phyloP scores from a whole-genome alignment of 2,797 vertebrate genomes.

The Mormyrops attenuatus region DNA sequence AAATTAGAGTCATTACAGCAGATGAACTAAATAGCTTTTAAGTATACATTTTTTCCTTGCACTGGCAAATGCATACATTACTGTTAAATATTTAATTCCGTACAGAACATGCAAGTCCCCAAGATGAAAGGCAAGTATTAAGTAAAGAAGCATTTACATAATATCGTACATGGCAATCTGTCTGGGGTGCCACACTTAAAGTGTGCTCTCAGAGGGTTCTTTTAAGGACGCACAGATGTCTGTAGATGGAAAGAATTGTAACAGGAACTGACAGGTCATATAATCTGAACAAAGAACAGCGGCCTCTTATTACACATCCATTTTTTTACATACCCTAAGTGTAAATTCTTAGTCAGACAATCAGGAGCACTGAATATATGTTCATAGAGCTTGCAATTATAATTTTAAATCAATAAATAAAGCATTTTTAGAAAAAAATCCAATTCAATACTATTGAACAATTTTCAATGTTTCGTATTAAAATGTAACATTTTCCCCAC shows the following conservation, averaged over 20 bases:
- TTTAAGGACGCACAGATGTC: constrained; percentile 26
- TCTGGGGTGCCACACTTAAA: neutral
- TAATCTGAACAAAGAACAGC: neutral
- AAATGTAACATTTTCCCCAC: neutral
- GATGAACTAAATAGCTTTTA: neutral
- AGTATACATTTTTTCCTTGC: neutral
- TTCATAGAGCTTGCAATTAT: neutral
- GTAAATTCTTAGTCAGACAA: neutral
- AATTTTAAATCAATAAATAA: neutral
- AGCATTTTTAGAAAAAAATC: neutral
- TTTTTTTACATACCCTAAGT: neutral
- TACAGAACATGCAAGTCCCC: neutral
- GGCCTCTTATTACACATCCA: neutral
- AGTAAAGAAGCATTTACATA: constrained; percentile 21
- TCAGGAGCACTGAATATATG: neutral
- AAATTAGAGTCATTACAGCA: neutral
- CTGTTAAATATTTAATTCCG: neutral
- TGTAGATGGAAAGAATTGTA: constrained; percentile 36
- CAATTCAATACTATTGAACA: neutral
- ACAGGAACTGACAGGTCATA: constrained; percentile 27
- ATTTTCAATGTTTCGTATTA: neutral
- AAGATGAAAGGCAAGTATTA: constrained; percentile 26
- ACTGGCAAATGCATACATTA: neutral
- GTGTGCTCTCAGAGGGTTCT: neutral
- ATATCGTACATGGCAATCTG: constrained; percentile 5